These are phyloP conservation scores for Cordilura impudica DNA, from an alignment of 2,888 invertebrate genomes.

Conservation along the genomic window DNA sequence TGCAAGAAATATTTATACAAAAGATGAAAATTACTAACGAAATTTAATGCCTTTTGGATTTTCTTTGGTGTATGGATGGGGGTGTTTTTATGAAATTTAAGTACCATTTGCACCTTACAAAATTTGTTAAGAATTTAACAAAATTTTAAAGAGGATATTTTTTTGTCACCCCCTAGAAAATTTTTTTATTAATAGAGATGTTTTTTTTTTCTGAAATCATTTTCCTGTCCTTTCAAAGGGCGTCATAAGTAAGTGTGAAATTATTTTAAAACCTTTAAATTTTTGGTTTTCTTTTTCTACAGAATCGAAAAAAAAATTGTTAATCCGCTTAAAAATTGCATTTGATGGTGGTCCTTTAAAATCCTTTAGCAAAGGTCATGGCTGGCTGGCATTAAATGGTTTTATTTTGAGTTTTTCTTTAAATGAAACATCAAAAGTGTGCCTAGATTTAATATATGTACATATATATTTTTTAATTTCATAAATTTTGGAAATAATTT, in stretches of 20 bases:
- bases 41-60: constrained; percentile 50
- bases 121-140: constrained; percentile 24
- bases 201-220: not conserved
- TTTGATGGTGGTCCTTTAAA: constrained; percentile 24
- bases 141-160: constrained; percentile 1
- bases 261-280: constrained; percentile 45
- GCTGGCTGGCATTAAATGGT: constrained; percentile 25
- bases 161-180: constrained; percentile 32
- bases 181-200: constrained; percentile 13
- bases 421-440: constrained; percentile 45
- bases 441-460: constrained; percentile 11
- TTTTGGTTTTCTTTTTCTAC: not conserved
- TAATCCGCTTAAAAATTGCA: constrained; percentile 51
- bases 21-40: constrained; percentile 3
- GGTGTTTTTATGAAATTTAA: constrained; percentile 61
- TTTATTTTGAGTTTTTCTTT: not conserved
- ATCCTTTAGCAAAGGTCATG: constrained; percentile 16
- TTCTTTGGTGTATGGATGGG: constrained; percentile 16
- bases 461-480: constrained; percentile 17
- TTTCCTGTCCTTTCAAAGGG: constrained; percentile 1
- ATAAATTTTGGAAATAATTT: constrained; percentile 9
- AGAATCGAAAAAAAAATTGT: constrained; percentile 2
- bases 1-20: constrained; percentile 21
- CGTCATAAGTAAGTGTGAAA: constrained; percentile 61
- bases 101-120: constrained; percentile 54